Evolutionary conservation across 2,888 invertebrate genomes (phyloP), one percentile per base, ranked within the genome.

Genomic region (Hydropsyche betteni): DNA sequence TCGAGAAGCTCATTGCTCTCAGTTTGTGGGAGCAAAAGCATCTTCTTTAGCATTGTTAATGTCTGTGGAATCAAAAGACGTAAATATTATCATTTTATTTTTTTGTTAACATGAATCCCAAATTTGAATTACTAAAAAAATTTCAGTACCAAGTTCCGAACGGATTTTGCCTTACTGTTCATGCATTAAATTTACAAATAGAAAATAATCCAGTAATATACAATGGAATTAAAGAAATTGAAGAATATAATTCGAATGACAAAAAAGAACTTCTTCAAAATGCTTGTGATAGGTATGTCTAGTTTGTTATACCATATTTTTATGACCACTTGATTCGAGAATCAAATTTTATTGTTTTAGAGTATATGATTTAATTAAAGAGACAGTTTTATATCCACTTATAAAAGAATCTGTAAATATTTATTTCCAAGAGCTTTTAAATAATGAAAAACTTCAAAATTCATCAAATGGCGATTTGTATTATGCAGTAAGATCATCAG

Each of bases 11-110:
- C 85, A 86, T 34, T 88, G 89, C 78, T 84, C 89, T 0, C 82
- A 83, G 7, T 82, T 91, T 8, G 91, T 92, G 0, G 95, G 95
- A 0, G 94, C 94, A 0, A 95, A 95, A 83, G 94, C 93, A 8
- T 90, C 92, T 0, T 94, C 94, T 2, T 84, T 95, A 12, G 93
- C 93, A 0, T 83, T 91, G 52, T 84, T 95, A 68, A 82, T 84
- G 8, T 84, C 86, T 24, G 84, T 89, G 74, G 80, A 83, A 16
- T 81, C 82, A 4, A 81, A 84, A 64, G 83, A 88, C 81, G 90
- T 90, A 84, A 80, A 78, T 76, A 69, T 69, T 51, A 69, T 70
- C 61, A 77, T 77, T 53, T 72, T 50, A 44, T 44, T 44, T 44
- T 44, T 44, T 44, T 44, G 10, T 44, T 2, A 44, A 44, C 3